Evolutionary conservation across 2,113 vertebrate species (phyloP), one percentile per base, ranked within the genome.

Genomic region (Carettochelys insculpta): DNA sequence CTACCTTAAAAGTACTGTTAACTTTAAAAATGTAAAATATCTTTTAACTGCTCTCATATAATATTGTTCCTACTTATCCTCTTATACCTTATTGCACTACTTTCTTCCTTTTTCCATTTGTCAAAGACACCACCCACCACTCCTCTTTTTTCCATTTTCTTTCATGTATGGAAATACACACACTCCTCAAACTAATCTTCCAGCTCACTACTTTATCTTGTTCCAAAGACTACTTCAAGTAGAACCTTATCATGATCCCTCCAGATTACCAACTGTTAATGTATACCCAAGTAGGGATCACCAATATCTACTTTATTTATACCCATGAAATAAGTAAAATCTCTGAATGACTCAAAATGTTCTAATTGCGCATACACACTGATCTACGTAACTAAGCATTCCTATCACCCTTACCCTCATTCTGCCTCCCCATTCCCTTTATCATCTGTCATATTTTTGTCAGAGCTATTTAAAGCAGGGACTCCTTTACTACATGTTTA

Each of bases 221-320:
- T 61, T 50, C 84, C 1, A 3, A 92, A 89, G 41, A 24, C 9
- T 93, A 27, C 87, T 86, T 86, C 82, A 91, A 92, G 11, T 77
- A 75, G 43, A 51, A 31, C 52, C n/a, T 7, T 51, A 73, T 17
- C 77, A 82, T 1, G 10, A 81, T 51, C 77, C 56, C 58, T 80
- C 53, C 77, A 81, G 77, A 88, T 14, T 56, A 86, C 52, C 45
- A 29, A 11, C 84, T 80, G 82, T 68, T 88, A 90, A 77, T 27
- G 58, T 11, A 29, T 20, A 41, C 47, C 81, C 51, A 92, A n/a
- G 58, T 11, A 61, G 75, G 51, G 31, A 87, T 13, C 85, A 81
- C 76, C 87, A 87, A 77, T 71, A 52, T 38, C 19, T 38, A 87
- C 48, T 89, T 76, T 52, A 95, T 87, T 80, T n/a, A 90, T 16